These are phyloP conservation scores for Aphidoletes aphidimyza DNA, from an alignment of 2,888 invertebrate genomes.

Conservation along the genomic window DNA sequence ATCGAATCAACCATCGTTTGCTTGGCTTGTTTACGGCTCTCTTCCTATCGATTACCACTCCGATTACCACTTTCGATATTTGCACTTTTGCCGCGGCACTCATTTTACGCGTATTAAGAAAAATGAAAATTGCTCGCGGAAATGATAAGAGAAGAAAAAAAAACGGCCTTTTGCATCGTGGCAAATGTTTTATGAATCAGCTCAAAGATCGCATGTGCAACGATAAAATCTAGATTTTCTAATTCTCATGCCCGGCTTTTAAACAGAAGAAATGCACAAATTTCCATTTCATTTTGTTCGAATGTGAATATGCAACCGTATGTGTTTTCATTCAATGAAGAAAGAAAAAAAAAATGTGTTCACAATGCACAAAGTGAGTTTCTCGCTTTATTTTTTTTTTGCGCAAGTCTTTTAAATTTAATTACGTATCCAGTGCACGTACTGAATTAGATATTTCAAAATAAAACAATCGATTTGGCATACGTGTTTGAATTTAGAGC, in stretches of 20 bases:
- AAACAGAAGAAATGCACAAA: neutral
- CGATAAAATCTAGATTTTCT: conserved; percentile 31
- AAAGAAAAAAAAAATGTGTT: neutral
- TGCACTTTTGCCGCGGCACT: neutral
- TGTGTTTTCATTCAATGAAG: neutral
- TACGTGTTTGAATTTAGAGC: conserved; percentile 42
- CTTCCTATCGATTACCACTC: conserved; percentile 8
- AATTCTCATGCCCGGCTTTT: neutral
- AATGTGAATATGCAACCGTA: neutral
- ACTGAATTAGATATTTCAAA: conserved; percentile 19
- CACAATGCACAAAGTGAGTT: conserved; percentile 11
- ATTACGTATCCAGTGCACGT: conserved; percentile 42
- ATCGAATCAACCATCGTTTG: neutral
- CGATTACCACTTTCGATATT: conserved; percentile 47
- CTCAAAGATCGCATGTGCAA: neutral
- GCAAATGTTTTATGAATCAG: no score
- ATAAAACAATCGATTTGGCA: conserved; percentile 4
- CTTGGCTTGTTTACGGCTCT: neutral
- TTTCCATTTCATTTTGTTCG: conserved; percentile 35
- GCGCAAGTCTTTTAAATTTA: conserved; percentile 48
- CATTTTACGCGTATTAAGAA: no score
- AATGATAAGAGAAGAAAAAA: no score
- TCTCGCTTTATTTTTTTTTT: conserved; percentile 29
- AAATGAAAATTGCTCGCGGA: neutral
- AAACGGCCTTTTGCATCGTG: neutral